These are phyloP conservation scores for Eulemur mongoz DNA, from an alignment of 2,797 vertebrate genomes.

Conservation along the genomic window DNA sequence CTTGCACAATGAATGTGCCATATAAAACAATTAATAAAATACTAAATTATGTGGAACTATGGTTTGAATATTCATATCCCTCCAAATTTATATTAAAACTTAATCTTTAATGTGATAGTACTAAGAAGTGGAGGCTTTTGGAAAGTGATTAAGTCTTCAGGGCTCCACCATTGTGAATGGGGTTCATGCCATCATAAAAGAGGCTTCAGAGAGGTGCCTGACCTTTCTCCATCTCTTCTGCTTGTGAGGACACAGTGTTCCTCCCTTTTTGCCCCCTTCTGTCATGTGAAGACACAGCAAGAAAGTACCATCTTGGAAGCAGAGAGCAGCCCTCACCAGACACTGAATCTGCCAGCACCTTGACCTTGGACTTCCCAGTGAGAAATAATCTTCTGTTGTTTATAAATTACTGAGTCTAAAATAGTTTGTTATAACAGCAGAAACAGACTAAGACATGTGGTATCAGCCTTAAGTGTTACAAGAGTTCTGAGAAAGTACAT, in stretches of 20 bases:
- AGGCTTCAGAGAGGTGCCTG: not conserved
- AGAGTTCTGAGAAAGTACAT: not conserved
- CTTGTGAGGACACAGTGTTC: not conserved
- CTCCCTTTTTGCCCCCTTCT: not conserved
- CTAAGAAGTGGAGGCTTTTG: not conserved
- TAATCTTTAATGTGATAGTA: not conserved
- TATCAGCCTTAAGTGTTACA: not conserved
- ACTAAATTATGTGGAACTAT: not conserved
- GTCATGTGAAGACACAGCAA: not conserved
- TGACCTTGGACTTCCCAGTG: not conserved
- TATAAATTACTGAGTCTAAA: not conserved
- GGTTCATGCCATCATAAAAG: not conserved
- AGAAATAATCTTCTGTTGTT: not conserved
- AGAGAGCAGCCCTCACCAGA: not conserved
- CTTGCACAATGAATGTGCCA: not conserved
- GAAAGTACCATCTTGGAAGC: not conserved
- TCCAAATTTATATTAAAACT: not conserved
- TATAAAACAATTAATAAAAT: not conserved
- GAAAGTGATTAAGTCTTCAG: not conserved
- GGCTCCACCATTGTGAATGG: not conserved
- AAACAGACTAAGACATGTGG: not conserved
- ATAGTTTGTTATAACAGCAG: not conserved
- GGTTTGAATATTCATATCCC: not conserved
- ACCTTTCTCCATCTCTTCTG: not conserved
- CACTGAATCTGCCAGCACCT: too few relatives aligned